Conservation (phyloP, 2,888 invertebrate genomes). For the Plusia festucae region DNA sequence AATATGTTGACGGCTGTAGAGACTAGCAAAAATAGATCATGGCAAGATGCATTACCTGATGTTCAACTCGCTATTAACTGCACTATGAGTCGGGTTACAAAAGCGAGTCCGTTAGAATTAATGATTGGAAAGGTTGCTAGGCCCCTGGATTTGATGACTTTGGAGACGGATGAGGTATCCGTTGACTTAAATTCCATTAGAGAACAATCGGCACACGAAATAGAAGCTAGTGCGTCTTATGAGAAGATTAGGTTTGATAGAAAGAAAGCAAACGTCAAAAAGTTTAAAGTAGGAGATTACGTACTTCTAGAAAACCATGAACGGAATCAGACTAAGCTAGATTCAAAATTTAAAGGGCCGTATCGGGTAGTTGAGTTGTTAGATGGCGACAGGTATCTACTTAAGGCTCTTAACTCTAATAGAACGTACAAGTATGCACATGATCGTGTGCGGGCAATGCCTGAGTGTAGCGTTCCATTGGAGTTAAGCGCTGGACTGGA, state of each 20-base stretch:
- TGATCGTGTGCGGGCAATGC: slow-evolving; percentile 9
- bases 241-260: slow-evolving; percentile 17
- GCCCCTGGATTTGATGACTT: slow-evolving; percentile 7
- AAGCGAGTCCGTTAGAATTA: slow-evolving; percentile 18
- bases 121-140: slow-evolving; percentile 23
- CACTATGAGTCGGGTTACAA: slow-evolving; percentile 13
- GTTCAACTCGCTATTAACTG: slow-evolving; percentile 18
- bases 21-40: neutral
- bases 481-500: slow-evolving; percentile 2
- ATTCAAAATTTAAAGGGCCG: slow-evolving; percentile 17
- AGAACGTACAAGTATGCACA: slow-evolving; percentile 20
- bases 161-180: neutral
- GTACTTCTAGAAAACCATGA: slow-evolving; percentile 17
- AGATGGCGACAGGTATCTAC: slow-evolving; percentile 14
- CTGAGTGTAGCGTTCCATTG: neutral
- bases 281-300: slow-evolving; percentile 3
- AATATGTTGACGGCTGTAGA: slow-evolving; percentile 15
- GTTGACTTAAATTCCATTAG: neutral
- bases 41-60: slow-evolving; percentile 16
- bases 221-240: neutral
- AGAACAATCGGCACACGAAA: slow-evolving; percentile 7
- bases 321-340: slow-evolving; percentile 17
- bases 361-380: slow-evolving; percentile 10
- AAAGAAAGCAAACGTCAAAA: neutral
- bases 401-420: slow-evolving; percentile 10